These are phyloP conservation scores for Microctenopoma lineatum DNA, from an alignment of 2,797 vertebrate genomes.

Conservation along the genomic window DNA sequence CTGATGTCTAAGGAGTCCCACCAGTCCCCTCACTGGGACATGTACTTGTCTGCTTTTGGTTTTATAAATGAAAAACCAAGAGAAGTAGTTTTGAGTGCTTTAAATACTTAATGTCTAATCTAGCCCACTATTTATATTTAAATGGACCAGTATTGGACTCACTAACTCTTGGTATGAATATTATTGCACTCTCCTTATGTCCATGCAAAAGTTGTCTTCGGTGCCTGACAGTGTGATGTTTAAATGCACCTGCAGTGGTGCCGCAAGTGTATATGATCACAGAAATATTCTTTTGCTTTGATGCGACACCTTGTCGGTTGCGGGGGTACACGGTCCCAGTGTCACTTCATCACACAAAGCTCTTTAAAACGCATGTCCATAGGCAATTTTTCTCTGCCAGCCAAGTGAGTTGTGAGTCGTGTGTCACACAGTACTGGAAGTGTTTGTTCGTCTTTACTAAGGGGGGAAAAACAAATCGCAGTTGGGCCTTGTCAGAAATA, in stretches of 20 bases:
- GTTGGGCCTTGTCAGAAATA: conserved; percentile 66
- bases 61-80: not conserved
- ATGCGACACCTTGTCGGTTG: conserved; percentile 46
- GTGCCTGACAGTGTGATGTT: conserved; percentile 12
- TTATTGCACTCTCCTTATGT: conserved; percentile 10
- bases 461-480: conserved; percentile 27
- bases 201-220: conserved; percentile 20
- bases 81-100: not conserved
- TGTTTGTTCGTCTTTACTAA: conserved; percentile 43
- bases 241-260: conserved; percentile 13
- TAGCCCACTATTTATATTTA: conserved; percentile 11
- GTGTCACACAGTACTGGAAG: conserved; percentile 31
- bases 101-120: not conserved
- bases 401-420: conserved; percentile 41
- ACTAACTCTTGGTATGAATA: conserved; percentile 12
- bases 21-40: not conserved
- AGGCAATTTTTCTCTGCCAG: conserved; percentile 37
- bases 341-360: conserved; percentile 34
- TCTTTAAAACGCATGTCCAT: conserved; percentile 54
- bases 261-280: conserved; percentile 40
- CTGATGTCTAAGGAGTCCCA: not conserved
- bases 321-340: conserved; percentile 18
- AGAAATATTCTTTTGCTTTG: conserved; percentile 54
- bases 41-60: not conserved
- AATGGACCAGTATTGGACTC: not conserved